Base-by-base conservation (phyloP, 1,140 invertebrate genomes). In the Aphidius gifuensis region DNA sequence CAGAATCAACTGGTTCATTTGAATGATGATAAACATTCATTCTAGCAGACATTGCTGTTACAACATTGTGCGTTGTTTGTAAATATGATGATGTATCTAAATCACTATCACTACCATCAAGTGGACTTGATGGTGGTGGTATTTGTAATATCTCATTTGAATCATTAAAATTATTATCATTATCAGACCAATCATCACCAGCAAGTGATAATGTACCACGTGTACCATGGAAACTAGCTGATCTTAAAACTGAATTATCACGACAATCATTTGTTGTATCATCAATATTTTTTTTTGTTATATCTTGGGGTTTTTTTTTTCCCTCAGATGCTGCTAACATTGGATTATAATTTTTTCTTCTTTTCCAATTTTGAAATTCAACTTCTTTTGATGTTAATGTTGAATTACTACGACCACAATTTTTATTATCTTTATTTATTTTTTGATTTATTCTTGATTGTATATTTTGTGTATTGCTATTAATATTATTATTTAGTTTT, bases 351-450 rank as follows among this genome's bases (percentile, higher is more conserved):
- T 88, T 93, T 71, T 94, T 94, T 62, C 93, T 82, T 61, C 93
- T 82, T 73, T 94, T 93, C 93, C 93, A 96, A 81, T 94, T 94
- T 74, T 92, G 91, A 81, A 94, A 88, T 73, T 95, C 93, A 49
- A 90, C 87, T 76, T 92, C 91, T 67, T 86, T 85, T 9, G 85
- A 84, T 5, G 85, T 86, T 9, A 88, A 71, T 6, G 85, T 86
- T 38, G 87, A 88, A 70, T 87, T 87, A 67, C 86, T 87, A 40
- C 85, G 74, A 21, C 73, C 76, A 48, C 73, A 69, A 45, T 70
- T 72, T 51, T 74, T 71, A 32, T 69, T 64, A 58, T 74, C 71
- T 66, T 74, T 72, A 47, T 43, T 70, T 32, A 51, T 7, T 65
- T 72, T 74, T 55, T 66, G 68, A 65, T 63, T 69, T 50, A 58